Evolutionary conservation across 2,113 vertebrate species (phyloP).

Genomic region (Diadophis punctatus): DNA sequence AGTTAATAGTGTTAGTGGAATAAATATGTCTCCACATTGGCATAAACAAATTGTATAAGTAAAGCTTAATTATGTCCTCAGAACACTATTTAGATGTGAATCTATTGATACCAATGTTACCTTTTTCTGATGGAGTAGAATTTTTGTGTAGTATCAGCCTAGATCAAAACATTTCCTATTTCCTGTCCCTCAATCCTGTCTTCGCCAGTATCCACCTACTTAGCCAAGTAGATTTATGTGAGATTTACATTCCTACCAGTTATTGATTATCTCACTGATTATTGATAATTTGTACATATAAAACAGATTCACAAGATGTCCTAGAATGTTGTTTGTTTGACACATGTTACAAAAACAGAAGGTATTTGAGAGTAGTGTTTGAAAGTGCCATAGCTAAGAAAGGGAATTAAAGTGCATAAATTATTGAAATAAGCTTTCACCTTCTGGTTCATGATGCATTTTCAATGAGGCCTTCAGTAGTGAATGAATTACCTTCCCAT

Average conservation of each 20-base stretch:
- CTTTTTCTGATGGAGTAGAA: neutral
- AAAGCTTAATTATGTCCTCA: neutral
- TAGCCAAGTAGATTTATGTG: neutral
- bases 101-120: neutral
- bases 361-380: neutral
- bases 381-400: neutral
- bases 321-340: neutral
- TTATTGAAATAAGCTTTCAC: slow-evolving; percentile 12
- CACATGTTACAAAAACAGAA: neutral
- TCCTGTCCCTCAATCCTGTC: neutral
- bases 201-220: neutral
- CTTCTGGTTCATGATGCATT: slow-evolving; percentile 17
- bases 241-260: neutral
- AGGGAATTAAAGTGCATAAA: slow-evolving; percentile 24
- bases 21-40: neutral
- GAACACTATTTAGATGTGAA: neutral
- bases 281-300: neutral
- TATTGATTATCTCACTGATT: neutral
- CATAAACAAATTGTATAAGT: neutral
- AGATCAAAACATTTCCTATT: no score
- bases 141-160: neutral
- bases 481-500: slow-evolving; percentile 26
- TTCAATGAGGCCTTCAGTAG: slow-evolving; percentile 23
- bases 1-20: neutral
- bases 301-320: neutral